These are phyloP conservation scores for Delia radicum DNA, from an alignment of 1,140 invertebrate species.

Conservation along the genomic window DNA sequence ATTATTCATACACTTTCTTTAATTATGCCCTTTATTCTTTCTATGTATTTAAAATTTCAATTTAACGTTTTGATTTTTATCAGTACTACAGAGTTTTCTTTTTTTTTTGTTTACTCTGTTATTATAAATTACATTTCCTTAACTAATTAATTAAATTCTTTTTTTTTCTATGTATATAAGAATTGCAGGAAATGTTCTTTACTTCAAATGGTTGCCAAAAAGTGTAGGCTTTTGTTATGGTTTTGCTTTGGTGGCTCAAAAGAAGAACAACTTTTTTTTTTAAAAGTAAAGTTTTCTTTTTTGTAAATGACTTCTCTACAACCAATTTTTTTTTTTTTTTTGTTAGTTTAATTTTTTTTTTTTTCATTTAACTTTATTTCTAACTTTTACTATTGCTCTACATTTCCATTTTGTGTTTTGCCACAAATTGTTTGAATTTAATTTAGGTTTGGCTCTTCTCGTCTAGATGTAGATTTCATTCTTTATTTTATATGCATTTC, in stretches of 20 bases:
- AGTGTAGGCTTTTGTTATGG: background rate
- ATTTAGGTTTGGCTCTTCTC: background rate
- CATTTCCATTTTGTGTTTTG: background rate
- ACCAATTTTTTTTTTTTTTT: background rate
- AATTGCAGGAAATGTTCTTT: background rate
- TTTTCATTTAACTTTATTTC: background rate
- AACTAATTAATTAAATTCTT: background rate
- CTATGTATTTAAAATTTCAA: no score
- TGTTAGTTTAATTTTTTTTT: background rate
- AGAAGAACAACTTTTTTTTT: background rate
- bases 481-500: background rate
- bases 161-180: background rate
- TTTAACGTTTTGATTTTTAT: no score
- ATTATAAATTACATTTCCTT: constrained; percentile 1
- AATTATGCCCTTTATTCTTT: no score
- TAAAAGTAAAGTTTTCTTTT: background rate
- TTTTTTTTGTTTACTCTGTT: background rate
- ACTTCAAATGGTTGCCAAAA: background rate
- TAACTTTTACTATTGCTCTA: background rate
- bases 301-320: background rate
- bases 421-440: constrained; percentile 5
- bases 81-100: background rate
- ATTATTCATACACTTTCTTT: no score
- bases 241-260: background rate
- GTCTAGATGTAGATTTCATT: background rate